Evolutionary conservation across 2,888 invertebrate species (phyloP), one percentile per base, ranked within the genome.

Genomic region (Andrena haemorrhoa): DNA sequence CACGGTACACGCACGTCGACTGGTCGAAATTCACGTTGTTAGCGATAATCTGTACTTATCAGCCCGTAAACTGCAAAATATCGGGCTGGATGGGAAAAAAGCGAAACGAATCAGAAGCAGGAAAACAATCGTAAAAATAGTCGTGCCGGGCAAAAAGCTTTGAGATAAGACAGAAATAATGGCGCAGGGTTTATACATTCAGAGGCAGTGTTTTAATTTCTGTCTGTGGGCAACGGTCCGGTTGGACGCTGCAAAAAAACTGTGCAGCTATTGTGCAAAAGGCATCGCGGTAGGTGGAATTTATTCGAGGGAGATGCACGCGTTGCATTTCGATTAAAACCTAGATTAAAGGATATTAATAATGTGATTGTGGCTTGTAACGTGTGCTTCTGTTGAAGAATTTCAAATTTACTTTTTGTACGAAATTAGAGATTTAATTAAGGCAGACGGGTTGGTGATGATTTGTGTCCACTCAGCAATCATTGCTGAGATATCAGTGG

Each of bases 11-110:
- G 71, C 68, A 41, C 26, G 64, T 56, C 75, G 66, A 68, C 47
- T 61, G 47, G 20, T 35, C 58, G 64, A 47, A 70, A 78, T 74
- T 66, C 69, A n/a, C 78, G 33, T 70, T 72, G 72, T 53, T 41
- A 10, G 49, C 58, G 65, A 65, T 70, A 65, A 79, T 75, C 65
- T 64, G 65, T 10, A 70, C 51, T 79, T 75, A 75, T 70, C 75
- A 60, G 65, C 47, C 29, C 60, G 60, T 51, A 26, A 65, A 8
- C 35, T 60, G 23, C 61, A 64, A 75, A 79, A 69, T 58, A 29
- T 8, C 33, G 12, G 12, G n/a, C 1, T 49, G 63, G 26, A n/a
- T n/a, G 31, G 35, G 10, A 16, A 12, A 16, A 12, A 23, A 23
- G 47, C 12, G 41, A 10, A 10, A 16, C 64, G 64, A 56, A 26